Percentiles rank a stretch among this genome's conserved stretches.
These are phyloP conservation scores for Gymnoscopelus microlampas DNA, from an alignment of 2,797 vertebrate genomes.

Conservation along the genomic window DNA sequence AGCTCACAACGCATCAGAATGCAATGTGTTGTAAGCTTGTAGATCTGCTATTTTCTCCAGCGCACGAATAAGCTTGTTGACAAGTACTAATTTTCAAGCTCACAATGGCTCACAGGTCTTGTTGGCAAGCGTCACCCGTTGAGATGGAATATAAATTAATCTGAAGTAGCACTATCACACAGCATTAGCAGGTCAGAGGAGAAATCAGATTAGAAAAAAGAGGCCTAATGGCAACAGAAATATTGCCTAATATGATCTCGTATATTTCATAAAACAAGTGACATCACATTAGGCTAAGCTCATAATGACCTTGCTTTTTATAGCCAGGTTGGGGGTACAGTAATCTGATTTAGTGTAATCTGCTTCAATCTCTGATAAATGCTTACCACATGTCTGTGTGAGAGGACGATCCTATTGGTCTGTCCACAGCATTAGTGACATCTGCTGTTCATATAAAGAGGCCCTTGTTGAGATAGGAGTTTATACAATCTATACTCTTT, in stretches of 20 bases:
- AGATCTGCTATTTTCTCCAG: too few relatives aligned
- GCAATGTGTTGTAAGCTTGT: too few relatives aligned
- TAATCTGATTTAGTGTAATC: constrained; percentile 87
- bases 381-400: constrained; percentile 81
- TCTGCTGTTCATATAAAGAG: constrained; percentile 68
- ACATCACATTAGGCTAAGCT: constrained; percentile 80
- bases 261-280: constrained; percentile 74
- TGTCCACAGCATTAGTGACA: constrained; percentile 70
- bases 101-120: too few relatives aligned
- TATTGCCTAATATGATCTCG: constrained; percentile 72
- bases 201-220: constrained; percentile 79
- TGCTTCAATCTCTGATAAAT: constrained; percentile 84
- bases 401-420: constrained; percentile 70
- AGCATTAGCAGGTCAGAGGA: constrained; percentile 69
- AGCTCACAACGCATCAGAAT: too few relatives aligned
- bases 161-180: constrained; percentile 73
- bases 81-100: too few relatives aligned
- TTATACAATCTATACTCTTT: background rate
- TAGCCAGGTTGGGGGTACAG: constrained; percentile 75
- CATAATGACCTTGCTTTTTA: constrained; percentile 86
- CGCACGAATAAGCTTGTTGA: too few relatives aligned
- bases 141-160: background rate
- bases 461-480: constrained; percentile 9
- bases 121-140: too few relatives aligned
- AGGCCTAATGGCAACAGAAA: constrained; percentile 68